phyloP scores from a whole-genome alignment of 1,140 invertebrate genomes.

The Drosophila takahashii region DNA sequence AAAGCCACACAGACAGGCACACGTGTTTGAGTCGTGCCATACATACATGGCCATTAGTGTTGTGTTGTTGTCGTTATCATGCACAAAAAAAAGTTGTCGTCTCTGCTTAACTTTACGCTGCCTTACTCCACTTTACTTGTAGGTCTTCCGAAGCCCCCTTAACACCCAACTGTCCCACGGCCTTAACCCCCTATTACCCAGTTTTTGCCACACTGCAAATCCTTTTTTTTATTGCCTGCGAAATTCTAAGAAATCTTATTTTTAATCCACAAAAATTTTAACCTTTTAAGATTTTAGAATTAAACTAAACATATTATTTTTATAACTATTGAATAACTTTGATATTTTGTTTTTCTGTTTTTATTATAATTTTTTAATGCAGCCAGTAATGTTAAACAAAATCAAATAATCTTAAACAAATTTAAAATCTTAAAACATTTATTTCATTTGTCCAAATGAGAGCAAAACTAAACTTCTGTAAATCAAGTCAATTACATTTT shows the following conservation, averaged over 20 bases:
- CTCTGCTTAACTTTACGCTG: conserved; percentile 53
- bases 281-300: not conserved
- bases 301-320: too few species aligned
- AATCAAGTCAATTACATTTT: too few species aligned
- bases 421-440: too few species aligned
- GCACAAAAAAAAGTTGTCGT: conserved; percentile 39
- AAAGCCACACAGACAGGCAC: conserved; percentile 19
- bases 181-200: not conserved
- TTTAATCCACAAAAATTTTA: not conserved
- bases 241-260: not conserved
- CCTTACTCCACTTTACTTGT: conserved; percentile 27
- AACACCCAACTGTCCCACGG: conserved; percentile 27
- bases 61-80: conserved; percentile 49
- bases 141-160: conserved; percentile 7
- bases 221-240: not conserved
- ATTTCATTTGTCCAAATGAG: too few species aligned
- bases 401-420: too few species aligned
- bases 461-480: too few species aligned
- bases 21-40: conserved; percentile 25
- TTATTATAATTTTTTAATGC: too few species aligned
- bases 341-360: too few species aligned
- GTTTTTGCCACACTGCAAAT: conserved; percentile 12
- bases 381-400: too few species aligned
- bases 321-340: too few species aligned
- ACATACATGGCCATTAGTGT: conserved; percentile 52